Evolutionary conservation across 30 jellyfish, hydroid and myxozoan genomes (phyloP), one percentile per base, ranked within the genome.

Genomic region (Clytia hemisphaerica): DNA sequence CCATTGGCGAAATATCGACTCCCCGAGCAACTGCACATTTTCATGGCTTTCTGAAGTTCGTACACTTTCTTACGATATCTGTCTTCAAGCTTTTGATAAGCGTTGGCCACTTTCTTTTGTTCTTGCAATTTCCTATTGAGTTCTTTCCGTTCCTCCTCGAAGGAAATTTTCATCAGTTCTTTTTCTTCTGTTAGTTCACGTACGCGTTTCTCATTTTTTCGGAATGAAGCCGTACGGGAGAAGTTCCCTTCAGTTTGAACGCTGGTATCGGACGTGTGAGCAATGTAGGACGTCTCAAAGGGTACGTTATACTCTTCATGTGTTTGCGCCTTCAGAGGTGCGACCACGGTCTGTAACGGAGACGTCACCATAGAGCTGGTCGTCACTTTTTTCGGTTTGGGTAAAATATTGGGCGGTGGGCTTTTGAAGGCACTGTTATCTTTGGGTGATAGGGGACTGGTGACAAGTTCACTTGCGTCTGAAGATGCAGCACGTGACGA

Each of bases 51-150:
- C 65, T 88, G 93, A 9, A 88, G 72, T 9, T 77, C 83, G 58
- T 45, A 70, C 1, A 88, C 97, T 42, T 80, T 78, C 34, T 84
- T 71, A 28, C 97, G 87, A 53, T 88, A 88, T 12, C 97, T 82
- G 72, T 88, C 94, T 61, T 88, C 97, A 26, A 88, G 66, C 45
- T 88, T 88, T 38, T 88, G 97, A 62, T 88, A 88, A 5, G 97
- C 97, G 63, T 88, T 88, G 26, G 97, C 97, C 30, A 88, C 97
- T 36, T 88, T 88, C 78, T 71, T 88, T 63, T 88, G 97, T 46
- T 88, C 97, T 19, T 88, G 93, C 19, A 88, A 68, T 47, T 79
- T 74, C 47, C 57, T 55, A 29, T 51, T 45, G 53, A 88, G 63
- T 4, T 79, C 86, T 7, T 54, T 79, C 33, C 72, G 67, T 64